Conservation (phyloP, 2,113 vertebrate species). For the Rhipidura dahli region DNA sequence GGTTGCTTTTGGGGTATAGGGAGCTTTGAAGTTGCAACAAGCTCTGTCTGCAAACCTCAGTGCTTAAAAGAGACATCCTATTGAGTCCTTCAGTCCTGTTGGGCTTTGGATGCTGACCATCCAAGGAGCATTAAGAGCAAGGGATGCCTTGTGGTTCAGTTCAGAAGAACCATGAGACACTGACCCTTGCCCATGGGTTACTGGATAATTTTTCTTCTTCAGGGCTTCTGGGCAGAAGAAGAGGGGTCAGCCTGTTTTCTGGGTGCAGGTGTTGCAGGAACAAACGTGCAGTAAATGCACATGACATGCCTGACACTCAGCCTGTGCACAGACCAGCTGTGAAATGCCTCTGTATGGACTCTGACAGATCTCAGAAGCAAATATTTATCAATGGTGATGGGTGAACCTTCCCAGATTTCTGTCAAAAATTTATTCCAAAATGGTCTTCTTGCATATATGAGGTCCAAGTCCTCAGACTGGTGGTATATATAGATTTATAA, state of each 20-base stretch:
- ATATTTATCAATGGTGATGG: neutral
- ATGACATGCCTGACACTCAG: neutral
- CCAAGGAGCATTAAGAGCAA: conserved; percentile 3
- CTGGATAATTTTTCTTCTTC: neutral
- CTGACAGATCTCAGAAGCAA: neutral
- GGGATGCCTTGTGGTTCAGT: neutral
- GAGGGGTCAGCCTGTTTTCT: neutral
- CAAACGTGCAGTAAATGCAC: neutral
- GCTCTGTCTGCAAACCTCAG: neutral
- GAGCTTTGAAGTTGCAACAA: neutral
- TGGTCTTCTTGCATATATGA: neutral
- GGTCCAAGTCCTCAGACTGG: neutral
- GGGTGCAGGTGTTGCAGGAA: neutral
- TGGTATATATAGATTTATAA: neutral
- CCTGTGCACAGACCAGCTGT: neutral
- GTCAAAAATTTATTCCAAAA: neutral
- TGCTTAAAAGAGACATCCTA: neutral
- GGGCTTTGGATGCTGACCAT: neutral
- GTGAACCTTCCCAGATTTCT: neutral
- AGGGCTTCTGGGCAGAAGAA: neutral
- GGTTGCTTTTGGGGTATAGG: neutral
- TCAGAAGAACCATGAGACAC: neutral
- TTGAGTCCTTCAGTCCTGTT: neutral
- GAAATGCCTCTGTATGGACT: neutral
- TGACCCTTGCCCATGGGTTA: neutral